Conservation (phyloP, 2,113 vertebrate species). For the Seriola rivoliana region DNA sequence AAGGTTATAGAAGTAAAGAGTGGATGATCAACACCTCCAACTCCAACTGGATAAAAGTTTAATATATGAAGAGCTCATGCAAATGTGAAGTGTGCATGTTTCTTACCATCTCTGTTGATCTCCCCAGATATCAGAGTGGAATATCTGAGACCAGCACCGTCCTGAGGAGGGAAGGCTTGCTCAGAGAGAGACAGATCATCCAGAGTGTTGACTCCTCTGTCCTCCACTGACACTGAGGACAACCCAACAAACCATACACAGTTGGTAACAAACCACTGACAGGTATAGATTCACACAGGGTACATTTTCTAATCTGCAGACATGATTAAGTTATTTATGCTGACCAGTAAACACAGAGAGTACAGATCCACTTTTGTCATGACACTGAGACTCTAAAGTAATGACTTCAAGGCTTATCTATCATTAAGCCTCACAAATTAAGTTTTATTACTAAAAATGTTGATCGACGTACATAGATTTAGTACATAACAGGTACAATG, state of each 20-base stretch:
- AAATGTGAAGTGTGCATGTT: background rate
- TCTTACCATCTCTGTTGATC: conserved; percentile 78
- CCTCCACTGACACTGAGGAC: conserved; percentile 71
- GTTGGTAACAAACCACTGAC: background rate
- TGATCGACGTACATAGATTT: conserved; percentile 25
- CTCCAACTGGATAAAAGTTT: background rate
- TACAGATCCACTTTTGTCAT: no score
- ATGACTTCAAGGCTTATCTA: no score
- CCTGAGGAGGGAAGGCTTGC: conserved; percentile 73
- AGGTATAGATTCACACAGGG: background rate
- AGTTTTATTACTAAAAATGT: conserved; percentile 26
- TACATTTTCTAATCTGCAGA: background rate
- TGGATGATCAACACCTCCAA: background rate
- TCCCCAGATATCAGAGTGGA: conserved; percentile 74
- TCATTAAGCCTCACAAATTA: conserved; percentile 49
- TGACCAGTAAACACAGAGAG: background rate
- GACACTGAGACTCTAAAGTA: no score
- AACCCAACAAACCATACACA: conserved; percentile 4
- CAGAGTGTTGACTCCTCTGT: conserved; percentile 55
- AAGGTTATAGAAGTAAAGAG: background rate
- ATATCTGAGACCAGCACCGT: conserved; percentile 71
- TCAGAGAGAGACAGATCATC: conserved; percentile 77
- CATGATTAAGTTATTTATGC: background rate
- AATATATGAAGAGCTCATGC: background rate
- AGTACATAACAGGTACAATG: conserved; percentile 15